phyloP scores from a whole-genome alignment of 2,888 invertebrate species.

The Julus scanicus region DNA sequence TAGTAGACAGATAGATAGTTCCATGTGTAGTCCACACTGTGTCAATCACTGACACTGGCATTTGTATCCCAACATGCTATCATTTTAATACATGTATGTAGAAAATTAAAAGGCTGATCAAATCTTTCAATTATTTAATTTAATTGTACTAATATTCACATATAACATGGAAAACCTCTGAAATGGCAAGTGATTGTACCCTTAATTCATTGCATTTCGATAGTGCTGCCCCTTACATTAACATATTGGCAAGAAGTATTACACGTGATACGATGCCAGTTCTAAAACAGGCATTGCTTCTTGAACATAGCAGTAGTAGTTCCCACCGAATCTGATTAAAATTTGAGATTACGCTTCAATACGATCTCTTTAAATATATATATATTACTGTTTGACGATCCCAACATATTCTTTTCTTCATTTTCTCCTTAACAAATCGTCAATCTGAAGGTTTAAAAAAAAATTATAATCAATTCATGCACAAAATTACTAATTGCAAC shows the following conservation, averaged over 20 bases:
- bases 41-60: neutral
- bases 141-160: conserved; percentile 8
- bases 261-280: neutral
- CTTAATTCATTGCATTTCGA: neutral
- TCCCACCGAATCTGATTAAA: neutral
- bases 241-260: conserved; percentile 13
- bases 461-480: neutral
- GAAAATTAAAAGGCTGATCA: neutral
- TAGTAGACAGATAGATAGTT: no score
- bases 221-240: neutral
- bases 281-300: neutral
- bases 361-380: neutral
- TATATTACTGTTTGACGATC: neutral
- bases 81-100: neutral
- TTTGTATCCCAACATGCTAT: neutral
- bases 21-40: neutral
- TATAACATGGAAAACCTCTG: neutral
- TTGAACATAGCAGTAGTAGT: neutral
- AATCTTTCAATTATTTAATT: neutral
- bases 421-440: conserved; percentile 49
- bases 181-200: neutral
- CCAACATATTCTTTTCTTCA: conserved; percentile 13
- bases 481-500: neutral
- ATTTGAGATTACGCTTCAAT: conserved; percentile 1
- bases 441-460: conserved; percentile 40